Evolutionary conservation across 2,797 vertebrate species (phyloP), one percentile per base, ranked within the genome.

Genomic region (Paratrypauchen microcephalus): DNA sequence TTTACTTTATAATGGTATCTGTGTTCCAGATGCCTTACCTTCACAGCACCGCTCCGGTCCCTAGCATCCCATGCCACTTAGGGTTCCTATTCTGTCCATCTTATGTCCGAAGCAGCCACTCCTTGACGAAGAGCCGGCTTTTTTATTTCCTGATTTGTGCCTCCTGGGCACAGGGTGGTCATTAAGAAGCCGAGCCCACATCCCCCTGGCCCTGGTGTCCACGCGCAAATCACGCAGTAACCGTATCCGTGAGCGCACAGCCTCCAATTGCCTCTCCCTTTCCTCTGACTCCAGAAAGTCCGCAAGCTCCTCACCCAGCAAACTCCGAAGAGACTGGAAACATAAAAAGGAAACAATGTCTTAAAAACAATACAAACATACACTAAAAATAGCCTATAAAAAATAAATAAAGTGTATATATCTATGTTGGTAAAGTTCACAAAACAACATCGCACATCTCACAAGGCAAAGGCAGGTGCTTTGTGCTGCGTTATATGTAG

Each of bases 31-130:
- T 3, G 70, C 82, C 89, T 91, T 72, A 95, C 96, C 95, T 89
- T 93, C 93, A 91, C 79, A 90, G 87, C 89, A 84, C 91, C 81
- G 92, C 86, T 90, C 87, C 89, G 75, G 67, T 24, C 77, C 83
- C 90, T 97, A 98, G 92, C 97, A 99, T 69, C 97, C 97, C 93
- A 99, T 95, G 71, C 96, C 96, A 73, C 97, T 98, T 87, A 95
- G 93, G 91, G 95, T 93, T 78, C 97, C 97, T 94, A 99, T 98
- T 71, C 96, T 94, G 93, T 98, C 97, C 93, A 99, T 95, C 89
- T 97, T 98, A 87, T 96, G 96, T 74, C 97, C 96, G 87, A 98
- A 99, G 92, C 97, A 99, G 86, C 95, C 95, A 68, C 95, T 96
- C 78, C 91, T 82, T 55, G 92, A 75, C n/a, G 91, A 62, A 77